phyloP scores from a whole-genome alignment of 2,797 vertebrate genomes.

The Labeo calbasu region DNA sequence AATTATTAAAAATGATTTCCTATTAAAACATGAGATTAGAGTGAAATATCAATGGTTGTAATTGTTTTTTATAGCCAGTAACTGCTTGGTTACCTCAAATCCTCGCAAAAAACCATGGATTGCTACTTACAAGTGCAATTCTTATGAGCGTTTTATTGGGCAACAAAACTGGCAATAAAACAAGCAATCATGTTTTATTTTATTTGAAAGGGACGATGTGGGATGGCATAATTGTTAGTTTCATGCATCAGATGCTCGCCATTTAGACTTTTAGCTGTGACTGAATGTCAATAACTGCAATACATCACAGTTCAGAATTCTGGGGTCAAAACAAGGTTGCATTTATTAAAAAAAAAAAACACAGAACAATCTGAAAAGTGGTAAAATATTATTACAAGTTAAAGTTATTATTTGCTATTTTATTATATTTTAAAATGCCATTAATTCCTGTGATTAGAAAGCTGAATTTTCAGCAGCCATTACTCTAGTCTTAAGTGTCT shows the following conservation, averaged over 20 bases:
- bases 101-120: not conserved
- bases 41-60: not conserved
- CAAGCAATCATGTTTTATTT: not conserved
- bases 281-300: not conserved
- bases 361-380: not conserved
- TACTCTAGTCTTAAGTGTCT: not conserved
- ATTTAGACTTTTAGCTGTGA: not conserved
- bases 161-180: not conserved
- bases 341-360: not conserved
- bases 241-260: not conserved
- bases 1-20: not conserved
- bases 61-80: not conserved
- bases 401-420: not conserved
- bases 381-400: not conserved
- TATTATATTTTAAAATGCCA: not conserved
- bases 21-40: not conserved
- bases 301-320: not conserved
- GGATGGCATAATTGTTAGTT: not conserved
- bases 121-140: not conserved
- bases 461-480: not conserved
- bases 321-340: not conserved
- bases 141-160: not conserved
- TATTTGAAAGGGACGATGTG: not conserved
- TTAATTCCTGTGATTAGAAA: too few relatives aligned
- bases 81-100: not conserved